phyloP scores from a whole-genome alignment of 2,888 invertebrate genomes.

The Orthonevra nobilis region DNA sequence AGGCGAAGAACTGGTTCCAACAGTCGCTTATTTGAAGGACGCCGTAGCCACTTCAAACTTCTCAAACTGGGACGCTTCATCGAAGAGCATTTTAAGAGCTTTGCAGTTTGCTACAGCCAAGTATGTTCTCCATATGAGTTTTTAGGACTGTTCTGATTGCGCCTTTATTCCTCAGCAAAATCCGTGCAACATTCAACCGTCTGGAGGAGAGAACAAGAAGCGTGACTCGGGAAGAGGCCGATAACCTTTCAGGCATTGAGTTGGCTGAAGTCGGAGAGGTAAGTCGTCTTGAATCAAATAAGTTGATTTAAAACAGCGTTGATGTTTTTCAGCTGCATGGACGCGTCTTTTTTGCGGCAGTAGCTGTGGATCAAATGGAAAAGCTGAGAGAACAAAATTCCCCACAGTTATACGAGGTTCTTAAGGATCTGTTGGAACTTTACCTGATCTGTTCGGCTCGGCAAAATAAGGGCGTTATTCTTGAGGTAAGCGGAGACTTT shows the following conservation, averaged over 20 bases:
- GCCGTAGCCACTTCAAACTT: slow-evolving; percentile 70
- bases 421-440: slow-evolving; percentile 88
- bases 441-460: slow-evolving; percentile 90
- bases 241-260: slow-evolving; percentile 92
- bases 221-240: slow-evolving; percentile 87
- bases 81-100: slow-evolving; percentile 79
- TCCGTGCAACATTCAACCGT: slow-evolving; percentile 85
- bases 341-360: slow-evolving; percentile 86
- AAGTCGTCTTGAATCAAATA: slow-evolving; percentile 56
- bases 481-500: slow-evolving; percentile 88
- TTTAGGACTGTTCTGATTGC: no score
- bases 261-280: slow-evolving; percentile 91
- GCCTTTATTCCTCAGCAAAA: slow-evolving; percentile 85
- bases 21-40: slow-evolving; percentile 84
- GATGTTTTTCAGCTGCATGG: slow-evolving; percentile 93
- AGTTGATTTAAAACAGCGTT: not conserved
- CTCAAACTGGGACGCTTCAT: slow-evolving; percentile 75
- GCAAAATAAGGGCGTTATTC: slow-evolving; percentile 87
- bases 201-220: slow-evolving; percentile 84
- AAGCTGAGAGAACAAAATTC: slow-evolving; percentile 81
- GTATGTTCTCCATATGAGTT: slow-evolving; percentile 74
- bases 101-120: slow-evolving; percentile 80
- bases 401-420: slow-evolving; percentile 82
- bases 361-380: slow-evolving; percentile 84
- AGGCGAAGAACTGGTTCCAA: slow-evolving; percentile 83